Percentiles rank a stretch among this genome's conserved stretches.
Conservation (phyloP, 2,888 invertebrate genomes). For the Arctia plantaginis region DNA sequence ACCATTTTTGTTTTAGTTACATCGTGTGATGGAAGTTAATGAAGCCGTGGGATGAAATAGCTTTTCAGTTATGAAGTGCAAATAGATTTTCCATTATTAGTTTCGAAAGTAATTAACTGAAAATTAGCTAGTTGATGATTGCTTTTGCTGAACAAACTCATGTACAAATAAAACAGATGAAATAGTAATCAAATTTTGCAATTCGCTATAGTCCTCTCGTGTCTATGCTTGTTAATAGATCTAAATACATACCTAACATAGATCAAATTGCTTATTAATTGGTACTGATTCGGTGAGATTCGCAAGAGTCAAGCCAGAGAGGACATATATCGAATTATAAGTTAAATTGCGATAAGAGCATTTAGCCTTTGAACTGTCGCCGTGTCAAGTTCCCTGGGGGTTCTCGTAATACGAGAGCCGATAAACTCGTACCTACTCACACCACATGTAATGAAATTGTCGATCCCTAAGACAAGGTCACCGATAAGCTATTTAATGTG, state of each 20-base stretch:
- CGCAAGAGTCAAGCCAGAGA: background rate
- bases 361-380: slow-evolving; percentile 1
- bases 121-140: background rate
- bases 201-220: background rate
- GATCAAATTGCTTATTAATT: background rate
- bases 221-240: background rate
- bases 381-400: background rate
- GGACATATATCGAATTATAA: background rate
- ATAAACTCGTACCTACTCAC: background rate
- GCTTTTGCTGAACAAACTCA: background rate
- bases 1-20: slow-evolving; percentile 31
- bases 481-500: slow-evolving; percentile 4
- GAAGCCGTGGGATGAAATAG: slow-evolving; percentile 26
- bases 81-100: background rate
- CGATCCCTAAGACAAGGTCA: slow-evolving; percentile 1
- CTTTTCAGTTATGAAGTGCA: slow-evolving; percentile 7
- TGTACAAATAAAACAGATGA: background rate
- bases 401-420: background rate
- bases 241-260: background rate
- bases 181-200: background rate
- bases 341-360: slow-evolving; percentile 2
- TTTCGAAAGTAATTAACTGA: background rate
- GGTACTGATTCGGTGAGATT: background rate
- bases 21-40: slow-evolving; percentile 25
- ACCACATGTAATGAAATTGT: background rate